phyloP scores from a whole-genome alignment of 2,888 invertebrate species.

The Diploptera punctata region DNA sequence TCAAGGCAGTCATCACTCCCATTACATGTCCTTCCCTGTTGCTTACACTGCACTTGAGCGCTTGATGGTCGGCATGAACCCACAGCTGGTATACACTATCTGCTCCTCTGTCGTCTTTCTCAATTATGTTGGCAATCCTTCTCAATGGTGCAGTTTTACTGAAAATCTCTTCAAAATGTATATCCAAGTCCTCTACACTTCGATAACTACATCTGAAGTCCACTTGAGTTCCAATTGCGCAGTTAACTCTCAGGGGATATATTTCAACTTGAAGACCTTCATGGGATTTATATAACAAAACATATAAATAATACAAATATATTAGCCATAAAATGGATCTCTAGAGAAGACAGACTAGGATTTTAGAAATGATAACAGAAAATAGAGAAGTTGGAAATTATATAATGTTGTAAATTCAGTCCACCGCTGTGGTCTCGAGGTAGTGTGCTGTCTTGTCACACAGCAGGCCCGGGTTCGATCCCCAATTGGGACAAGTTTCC shows the following conservation, averaged over 20 bases:
- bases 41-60: constrained; percentile 52
- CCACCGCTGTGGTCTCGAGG: no score
- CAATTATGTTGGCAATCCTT: constrained; percentile 17
- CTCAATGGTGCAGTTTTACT: not conserved
- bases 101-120: constrained; percentile 40
- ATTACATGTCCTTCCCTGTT: constrained; percentile 49
- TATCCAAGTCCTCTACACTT: constrained; percentile 53
- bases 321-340: no score
- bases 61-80: constrained; percentile 49
- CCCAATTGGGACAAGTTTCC: no score
- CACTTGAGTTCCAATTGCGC: constrained; percentile 54
- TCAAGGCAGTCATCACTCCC: constrained; percentile 51
- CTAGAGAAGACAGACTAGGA: no score
- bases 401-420: no score
- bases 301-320: no score
- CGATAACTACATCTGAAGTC: constrained; percentile 60
- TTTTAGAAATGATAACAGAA: no score
- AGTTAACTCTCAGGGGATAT: constrained; percentile 51
- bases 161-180: constrained; percentile 53
- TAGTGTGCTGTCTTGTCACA: no score
- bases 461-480: no score
- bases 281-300: no score
- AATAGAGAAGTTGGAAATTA: no score
- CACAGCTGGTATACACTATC: constrained; percentile 41
- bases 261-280: constrained; percentile 58